Evolutionary conservation across 2,797 vertebrate genomes (phyloP).

Genomic region (Coendou prehensilis): DNA sequence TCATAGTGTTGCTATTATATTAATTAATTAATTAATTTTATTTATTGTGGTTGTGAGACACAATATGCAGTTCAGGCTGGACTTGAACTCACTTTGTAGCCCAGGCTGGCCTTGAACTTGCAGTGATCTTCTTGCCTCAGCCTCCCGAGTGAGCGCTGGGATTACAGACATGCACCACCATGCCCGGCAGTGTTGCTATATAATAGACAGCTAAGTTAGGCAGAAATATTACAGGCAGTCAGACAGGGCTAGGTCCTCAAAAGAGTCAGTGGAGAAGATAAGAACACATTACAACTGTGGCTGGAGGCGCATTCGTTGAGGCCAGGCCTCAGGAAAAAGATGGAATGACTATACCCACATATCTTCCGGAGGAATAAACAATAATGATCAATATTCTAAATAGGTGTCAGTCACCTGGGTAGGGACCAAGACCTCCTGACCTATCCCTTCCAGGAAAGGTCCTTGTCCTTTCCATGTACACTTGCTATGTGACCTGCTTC

Average conservation of each 20-base stretch:
- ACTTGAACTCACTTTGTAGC: too few relatives aligned
- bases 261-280: neutral
- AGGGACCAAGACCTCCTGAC: neutral
- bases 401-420: neutral
- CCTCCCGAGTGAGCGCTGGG: too few relatives aligned
- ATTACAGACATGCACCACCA: too few relatives aligned
- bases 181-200: too few relatives aligned
- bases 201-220: neutral
- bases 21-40: too few relatives aligned
- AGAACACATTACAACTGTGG: neutral
- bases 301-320: neutral
- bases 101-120: too few relatives aligned
- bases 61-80: too few relatives aligned
- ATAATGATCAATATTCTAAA: neutral
- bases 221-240: neutral
- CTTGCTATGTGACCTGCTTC: neutral
- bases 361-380: neutral
- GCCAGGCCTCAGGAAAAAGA: neutral
- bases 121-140: too few relatives aligned
- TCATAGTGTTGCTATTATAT: too few relatives aligned
- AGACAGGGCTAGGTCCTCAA: neutral
- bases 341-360: neutral
- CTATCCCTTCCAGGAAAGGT: neutral
- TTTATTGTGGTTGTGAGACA: too few relatives aligned
- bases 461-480: neutral